Percentiles rank a stretch among this genome's conserved stretches.
Evolutionary conservation across 2,113 vertebrate genomes (phyloP).

Genomic region (Paratilapia polleni): DNA sequence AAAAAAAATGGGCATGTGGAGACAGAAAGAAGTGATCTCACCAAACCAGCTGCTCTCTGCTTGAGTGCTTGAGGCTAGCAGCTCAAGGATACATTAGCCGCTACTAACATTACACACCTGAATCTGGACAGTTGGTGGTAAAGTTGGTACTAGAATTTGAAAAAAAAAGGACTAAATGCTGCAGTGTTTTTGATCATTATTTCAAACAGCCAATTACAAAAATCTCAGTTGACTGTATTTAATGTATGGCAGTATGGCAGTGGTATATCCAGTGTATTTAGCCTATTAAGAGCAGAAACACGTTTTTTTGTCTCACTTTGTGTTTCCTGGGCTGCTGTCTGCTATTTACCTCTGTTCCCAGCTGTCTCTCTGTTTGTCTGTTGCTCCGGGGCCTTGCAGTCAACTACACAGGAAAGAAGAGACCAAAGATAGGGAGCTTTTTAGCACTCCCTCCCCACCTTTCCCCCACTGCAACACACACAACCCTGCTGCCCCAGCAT

Average conservation of each 20-base stretch:
- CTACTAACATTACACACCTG: neutral
- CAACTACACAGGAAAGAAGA: constrained; percentile 69
- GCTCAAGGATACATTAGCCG: neutral
- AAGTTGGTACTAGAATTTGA: neutral
- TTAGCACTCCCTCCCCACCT: constrained; percentile 21
- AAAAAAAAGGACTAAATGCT: neutral
- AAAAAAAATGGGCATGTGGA: neutral
- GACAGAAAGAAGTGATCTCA: neutral
- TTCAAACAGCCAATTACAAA: neutral
- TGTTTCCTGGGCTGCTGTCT: constrained; percentile 53
- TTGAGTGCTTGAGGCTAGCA: neutral
- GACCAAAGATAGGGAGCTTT: constrained; percentile 71
- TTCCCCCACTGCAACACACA: constrained; percentile 35
- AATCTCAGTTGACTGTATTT: neutral
- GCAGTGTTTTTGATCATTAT: neutral
- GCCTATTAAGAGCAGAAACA: neutral
- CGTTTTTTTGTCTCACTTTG: constrained; percentile 17
- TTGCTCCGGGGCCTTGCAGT: constrained; percentile 69
- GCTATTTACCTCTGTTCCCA: constrained; percentile 56
- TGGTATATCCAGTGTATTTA: neutral
- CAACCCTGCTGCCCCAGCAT: constrained; percentile 34
- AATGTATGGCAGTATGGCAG: neutral
- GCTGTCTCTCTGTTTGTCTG: constrained; percentile 67
- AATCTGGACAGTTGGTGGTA: neutral
- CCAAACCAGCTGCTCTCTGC: neutral